Evolutionary conservation across 2,888 invertebrate genomes (phyloP).

Genomic region (Calliphora vomitoria): DNA sequence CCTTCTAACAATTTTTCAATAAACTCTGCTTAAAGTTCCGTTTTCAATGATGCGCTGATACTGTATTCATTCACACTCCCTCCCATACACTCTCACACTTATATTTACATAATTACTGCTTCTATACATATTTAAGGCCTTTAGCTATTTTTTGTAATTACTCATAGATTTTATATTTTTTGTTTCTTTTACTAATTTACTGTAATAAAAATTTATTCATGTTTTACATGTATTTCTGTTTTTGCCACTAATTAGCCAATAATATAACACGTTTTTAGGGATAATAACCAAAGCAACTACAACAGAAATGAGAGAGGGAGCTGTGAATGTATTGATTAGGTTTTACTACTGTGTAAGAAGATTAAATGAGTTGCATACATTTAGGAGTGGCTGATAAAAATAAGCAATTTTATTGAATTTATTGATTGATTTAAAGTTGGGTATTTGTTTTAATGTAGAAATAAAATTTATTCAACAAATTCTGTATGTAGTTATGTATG

Average conservation of each 20-base stretch:
- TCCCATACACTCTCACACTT: background rate
- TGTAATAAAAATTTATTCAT: slow-evolving; percentile 42
- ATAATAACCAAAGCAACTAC: background rate
- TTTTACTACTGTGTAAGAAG: background rate
- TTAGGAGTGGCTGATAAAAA: background rate
- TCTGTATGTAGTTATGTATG: no score
- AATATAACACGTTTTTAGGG: slow-evolving; percentile 56
- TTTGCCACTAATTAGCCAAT: slow-evolving; percentile 66
- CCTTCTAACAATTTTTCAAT: slow-evolving; percentile 59
- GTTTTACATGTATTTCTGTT: slow-evolving; percentile 33
- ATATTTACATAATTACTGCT: slow-evolving; percentile 4
- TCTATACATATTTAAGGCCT: slow-evolving; percentile 11
- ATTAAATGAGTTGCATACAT: slow-evolving; percentile 11
- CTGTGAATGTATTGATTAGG: background rate
- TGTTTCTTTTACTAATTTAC: background rate
- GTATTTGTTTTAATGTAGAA: background rate
- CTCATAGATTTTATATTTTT: slow-evolving; percentile 23
- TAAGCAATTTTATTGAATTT: background rate
- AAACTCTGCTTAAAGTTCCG: slow-evolving; percentile 49
- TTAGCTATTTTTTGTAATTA: slow-evolving; percentile 53
- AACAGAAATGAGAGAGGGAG: background rate
- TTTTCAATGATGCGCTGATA: slow-evolving; percentile 39
- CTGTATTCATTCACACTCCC: background rate
- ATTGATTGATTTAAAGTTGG: slow-evolving; percentile 2
- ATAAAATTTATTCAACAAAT: no score